Conservation (phyloP, 2,888 invertebrate genomes). For the Scaptomyza polygonia region DNA sequence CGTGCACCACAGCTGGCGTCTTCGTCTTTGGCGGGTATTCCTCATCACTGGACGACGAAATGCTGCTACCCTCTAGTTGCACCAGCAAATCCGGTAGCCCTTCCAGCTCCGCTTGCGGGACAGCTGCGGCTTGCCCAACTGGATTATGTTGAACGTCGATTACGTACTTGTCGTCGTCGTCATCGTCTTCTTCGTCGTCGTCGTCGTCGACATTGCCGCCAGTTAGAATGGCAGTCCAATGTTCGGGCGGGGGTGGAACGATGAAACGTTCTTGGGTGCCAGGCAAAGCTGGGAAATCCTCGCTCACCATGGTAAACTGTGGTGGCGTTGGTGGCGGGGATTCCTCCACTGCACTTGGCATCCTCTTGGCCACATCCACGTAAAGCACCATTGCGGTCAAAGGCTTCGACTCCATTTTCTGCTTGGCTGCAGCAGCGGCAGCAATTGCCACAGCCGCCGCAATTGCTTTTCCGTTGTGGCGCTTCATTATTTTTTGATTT, state of each 20-base stretch:
- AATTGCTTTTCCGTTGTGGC: conserved; percentile 44
- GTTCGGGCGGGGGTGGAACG: conserved; percentile 32
- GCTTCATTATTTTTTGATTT: conserved; percentile 48
- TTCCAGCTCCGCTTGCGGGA: neutral
- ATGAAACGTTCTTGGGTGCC: conserved; percentile 24
- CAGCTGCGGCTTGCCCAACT: neutral
- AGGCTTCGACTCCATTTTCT: conserved; percentile 18
- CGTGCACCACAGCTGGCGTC: conserved; percentile 11
- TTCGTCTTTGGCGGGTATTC: neutral
- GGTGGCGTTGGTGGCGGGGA: conserved; percentile 18
- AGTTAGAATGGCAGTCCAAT: conserved; percentile 53
- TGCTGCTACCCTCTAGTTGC: conserved; percentile 7
- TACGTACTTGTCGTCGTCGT: neutral
- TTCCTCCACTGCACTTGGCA: conserved; percentile 30
- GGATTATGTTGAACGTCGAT: neutral
- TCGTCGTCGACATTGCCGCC: conserved; percentile 30
- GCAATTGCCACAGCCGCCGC: conserved; percentile 44
- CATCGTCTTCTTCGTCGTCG: neutral
- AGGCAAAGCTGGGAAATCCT: conserved; percentile 66
- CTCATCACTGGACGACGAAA: neutral
- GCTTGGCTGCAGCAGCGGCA: conserved; percentile 22
- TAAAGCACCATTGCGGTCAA: conserved; percentile 35
- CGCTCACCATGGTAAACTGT: conserved; percentile 53
- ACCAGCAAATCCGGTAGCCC: conserved; percentile 17
- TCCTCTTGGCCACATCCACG: conserved; percentile 65